phyloP scores from a whole-genome alignment of 2,888 invertebrate species.

The Mythimna loreyi region DNA sequence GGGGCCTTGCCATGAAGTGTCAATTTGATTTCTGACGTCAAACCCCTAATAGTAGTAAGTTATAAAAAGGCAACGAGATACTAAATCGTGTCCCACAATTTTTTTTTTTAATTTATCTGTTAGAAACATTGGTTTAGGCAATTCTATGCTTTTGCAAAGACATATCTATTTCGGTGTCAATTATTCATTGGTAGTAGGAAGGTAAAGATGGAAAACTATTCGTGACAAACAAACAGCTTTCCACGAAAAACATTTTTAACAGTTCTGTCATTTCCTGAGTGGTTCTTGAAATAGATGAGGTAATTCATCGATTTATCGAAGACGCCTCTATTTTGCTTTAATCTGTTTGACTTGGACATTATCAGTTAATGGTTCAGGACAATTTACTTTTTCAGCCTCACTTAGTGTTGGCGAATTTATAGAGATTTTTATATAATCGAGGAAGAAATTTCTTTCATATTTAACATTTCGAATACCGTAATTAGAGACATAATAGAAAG shows the following conservation, averaged over 20 bases:
- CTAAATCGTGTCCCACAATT: no score
- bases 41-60: no score
- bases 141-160: not conserved
- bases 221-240: slow-evolving; percentile 23
- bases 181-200: slow-evolving; percentile 9
- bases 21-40: no score
- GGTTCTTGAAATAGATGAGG: not conserved
- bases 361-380: not conserved
- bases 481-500: no score
- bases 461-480: no score
- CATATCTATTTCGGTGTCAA: not conserved
- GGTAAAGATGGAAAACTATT: not conserved
- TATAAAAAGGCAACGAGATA: no score
- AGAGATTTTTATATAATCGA: no score
- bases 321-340: not conserved
- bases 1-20: no score
- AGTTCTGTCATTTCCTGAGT: slow-evolving; percentile 3
- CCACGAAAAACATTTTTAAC: slow-evolving; percentile 28
- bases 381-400: not conserved
- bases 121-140: no score
- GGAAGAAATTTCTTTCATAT: no score
- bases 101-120: no score
- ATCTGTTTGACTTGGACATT: not conserved
- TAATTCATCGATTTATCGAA: not conserved
- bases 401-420: no score